A percentile compares a stretch with the other conserved stretches of the same genome.
Evolutionary conservation across 2,113 vertebrate species (phyloP).

Genomic region (Tricholaema leucomelas): DNA sequence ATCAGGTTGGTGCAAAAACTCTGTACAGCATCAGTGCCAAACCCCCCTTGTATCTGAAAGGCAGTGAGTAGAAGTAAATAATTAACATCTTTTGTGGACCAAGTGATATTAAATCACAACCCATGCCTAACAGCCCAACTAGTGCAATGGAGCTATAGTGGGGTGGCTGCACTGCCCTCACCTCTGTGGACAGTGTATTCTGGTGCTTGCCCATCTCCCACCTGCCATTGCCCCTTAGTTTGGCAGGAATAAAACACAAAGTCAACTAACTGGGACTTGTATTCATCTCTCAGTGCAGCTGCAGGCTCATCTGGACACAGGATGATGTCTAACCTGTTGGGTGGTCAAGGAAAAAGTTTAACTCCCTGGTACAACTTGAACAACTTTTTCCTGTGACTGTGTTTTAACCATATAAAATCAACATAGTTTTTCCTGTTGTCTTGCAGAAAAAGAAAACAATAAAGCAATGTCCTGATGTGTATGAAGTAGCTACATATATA

Average conservation of each 20-base stretch:
- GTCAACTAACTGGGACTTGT: not conserved
- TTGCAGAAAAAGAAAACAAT: not conserved
- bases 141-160: rapidly evolving
- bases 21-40: not conserved
- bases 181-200: not conserved
- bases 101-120: not conserved
- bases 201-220: not conserved
- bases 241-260: not conserved
- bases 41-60: not conserved
- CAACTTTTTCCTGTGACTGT: slow-evolving; percentile 6
- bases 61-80: not conserved
- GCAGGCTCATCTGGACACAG: not conserved
- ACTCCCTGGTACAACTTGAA: not conserved
- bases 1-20: not conserved
- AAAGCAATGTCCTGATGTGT: slow-evolving; percentile 6
- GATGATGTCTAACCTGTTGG: not conserved
- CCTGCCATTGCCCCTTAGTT: not conserved
- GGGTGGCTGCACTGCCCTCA: not conserved
- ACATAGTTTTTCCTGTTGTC: slow-evolving; percentile 37
- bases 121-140: not conserved
- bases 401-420: slow-evolving; percentile 18
- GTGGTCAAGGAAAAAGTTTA: not conserved
- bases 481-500: not conserved
- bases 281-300: not conserved
- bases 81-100: not conserved